Percentiles rank a stretch among this genome's conserved stretches.
Conservation (phyloP, 1,140 invertebrate genomes). For the Meloidogyne hapla region DNA sequence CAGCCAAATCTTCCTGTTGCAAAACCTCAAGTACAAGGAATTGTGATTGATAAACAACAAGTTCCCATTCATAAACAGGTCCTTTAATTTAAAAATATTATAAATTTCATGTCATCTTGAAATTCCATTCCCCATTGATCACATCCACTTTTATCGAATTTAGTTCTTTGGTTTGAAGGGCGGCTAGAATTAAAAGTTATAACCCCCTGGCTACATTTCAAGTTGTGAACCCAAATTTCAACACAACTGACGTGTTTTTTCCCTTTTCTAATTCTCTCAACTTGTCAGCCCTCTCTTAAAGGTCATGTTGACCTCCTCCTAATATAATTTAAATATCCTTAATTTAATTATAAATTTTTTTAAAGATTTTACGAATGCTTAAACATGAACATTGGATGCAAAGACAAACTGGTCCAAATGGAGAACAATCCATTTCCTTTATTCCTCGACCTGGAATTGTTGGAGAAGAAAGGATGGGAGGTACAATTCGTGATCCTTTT, state of each 20-base stretch:
- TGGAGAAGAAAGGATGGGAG: conserved; percentile 11
- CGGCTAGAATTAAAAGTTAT: too few relatives aligned
- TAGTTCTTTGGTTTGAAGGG: too few relatives aligned
- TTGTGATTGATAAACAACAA: conserved; percentile 27
- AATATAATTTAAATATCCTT: too few relatives aligned
- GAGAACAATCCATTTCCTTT: conserved; percentile 9
- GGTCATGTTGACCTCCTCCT: too few relatives aligned
- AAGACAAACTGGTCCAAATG: conserved; percentile 6
- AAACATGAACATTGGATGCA: conserved; percentile 20
- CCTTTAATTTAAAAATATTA: too few relatives aligned
- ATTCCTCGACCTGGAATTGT: conserved; percentile 23
- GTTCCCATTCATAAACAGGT: conserved; percentile 16
- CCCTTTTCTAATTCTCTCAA: too few relatives aligned
- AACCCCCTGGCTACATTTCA: too few relatives aligned
- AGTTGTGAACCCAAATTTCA: too few relatives aligned
- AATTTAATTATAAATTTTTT: conserved; percentile 22
- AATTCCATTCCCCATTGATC: too few relatives aligned
- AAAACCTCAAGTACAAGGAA: conserved; percentile 39
- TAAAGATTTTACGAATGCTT: conserved; percentile 19
- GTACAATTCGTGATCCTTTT: background rate
- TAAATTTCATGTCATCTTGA: background rate
- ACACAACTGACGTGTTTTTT: too few relatives aligned
- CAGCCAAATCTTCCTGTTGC: conserved; percentile 20
- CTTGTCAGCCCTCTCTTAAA: too few relatives aligned
- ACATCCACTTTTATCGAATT: too few relatives aligned